Conservation (phyloP, 2,888 invertebrate species). For the Cecidostiba fungosa region DNA sequence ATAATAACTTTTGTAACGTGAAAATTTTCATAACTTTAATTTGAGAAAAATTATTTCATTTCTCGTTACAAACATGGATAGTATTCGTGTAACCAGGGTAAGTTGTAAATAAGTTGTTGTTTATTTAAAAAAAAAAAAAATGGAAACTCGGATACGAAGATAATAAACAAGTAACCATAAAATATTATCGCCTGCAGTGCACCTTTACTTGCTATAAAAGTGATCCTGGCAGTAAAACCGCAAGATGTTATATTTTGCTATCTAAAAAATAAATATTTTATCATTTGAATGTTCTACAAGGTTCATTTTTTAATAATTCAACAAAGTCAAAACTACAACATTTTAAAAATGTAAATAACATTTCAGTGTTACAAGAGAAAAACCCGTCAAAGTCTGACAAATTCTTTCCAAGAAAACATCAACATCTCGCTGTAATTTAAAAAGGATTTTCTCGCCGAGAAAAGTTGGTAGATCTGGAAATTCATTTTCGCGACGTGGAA, state of each 20-base stretch:
- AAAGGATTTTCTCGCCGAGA: background rate
- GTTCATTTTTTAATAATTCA: background rate
- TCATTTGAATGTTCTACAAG: background rate
- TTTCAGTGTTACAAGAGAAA: background rate
- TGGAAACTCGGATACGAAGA: background rate
- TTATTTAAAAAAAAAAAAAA: background rate
- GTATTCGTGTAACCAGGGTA: background rate
- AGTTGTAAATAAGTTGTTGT: background rate
- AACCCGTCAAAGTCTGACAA: background rate
- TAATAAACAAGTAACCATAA: slow-evolving; percentile 7
- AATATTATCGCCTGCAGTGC: slow-evolving; percentile 8
- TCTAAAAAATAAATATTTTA: background rate
- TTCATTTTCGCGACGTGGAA: background rate
- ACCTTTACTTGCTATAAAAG: background rate
- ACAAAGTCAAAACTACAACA: background rate
- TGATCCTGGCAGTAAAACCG: background rate
- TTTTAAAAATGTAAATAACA: background rate
- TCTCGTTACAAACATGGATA: background rate
- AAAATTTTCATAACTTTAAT: background rate
- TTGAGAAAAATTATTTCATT: background rate
- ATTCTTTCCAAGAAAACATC: background rate
- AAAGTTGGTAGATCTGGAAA: background rate
- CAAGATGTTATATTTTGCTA: background rate
- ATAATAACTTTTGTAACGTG: background rate
- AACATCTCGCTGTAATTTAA: background rate